phyloP scores from a whole-genome alignment of 2,797 vertebrate genomes.

The Crax fasciolata region DNA sequence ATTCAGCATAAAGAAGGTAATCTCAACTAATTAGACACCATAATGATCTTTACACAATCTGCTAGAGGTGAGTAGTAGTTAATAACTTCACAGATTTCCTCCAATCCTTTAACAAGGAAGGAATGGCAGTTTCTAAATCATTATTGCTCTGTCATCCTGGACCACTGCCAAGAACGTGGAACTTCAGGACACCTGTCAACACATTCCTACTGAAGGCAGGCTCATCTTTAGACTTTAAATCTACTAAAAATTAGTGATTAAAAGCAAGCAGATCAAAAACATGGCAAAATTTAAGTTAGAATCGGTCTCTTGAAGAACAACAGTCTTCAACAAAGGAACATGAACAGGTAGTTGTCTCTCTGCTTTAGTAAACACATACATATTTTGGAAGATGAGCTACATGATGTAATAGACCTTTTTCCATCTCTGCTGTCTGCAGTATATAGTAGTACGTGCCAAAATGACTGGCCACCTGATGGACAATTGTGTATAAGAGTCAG shows the following conservation, averaged over 20 bases:
- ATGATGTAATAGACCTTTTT: conserved; percentile 17
- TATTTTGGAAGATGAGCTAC: background rate
- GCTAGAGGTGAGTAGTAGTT: conserved; percentile 61
- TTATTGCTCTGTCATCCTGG: conserved; percentile 82
- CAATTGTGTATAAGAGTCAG: background rate
- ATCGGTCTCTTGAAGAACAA: conserved; percentile 6
- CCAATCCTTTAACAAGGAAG: conserved; percentile 73
- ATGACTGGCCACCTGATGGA: conserved; percentile 33
- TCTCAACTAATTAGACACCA: conserved; percentile 72
- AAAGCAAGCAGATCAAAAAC: background rate
- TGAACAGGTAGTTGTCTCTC: background rate
- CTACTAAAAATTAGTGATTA: background rate
- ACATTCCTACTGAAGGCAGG: conserved; percentile 54
- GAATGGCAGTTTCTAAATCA: conserved; percentile 77
- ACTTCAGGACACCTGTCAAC: conserved; percentile 81
- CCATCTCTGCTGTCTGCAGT: background rate
- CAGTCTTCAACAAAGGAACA: background rate
- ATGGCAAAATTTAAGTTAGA: background rate
- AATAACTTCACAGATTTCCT: conserved; percentile 75
- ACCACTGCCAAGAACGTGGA: conserved; percentile 71
- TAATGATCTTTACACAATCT: conserved; percentile 60
- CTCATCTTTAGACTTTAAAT: background rate
- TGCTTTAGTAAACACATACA: background rate
- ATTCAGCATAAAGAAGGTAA: conserved; percentile 26
- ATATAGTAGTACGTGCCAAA: background rate